phyloP scores from a whole-genome alignment of 2,797 vertebrate genomes.

The Loris lydekkerianus region DNA sequence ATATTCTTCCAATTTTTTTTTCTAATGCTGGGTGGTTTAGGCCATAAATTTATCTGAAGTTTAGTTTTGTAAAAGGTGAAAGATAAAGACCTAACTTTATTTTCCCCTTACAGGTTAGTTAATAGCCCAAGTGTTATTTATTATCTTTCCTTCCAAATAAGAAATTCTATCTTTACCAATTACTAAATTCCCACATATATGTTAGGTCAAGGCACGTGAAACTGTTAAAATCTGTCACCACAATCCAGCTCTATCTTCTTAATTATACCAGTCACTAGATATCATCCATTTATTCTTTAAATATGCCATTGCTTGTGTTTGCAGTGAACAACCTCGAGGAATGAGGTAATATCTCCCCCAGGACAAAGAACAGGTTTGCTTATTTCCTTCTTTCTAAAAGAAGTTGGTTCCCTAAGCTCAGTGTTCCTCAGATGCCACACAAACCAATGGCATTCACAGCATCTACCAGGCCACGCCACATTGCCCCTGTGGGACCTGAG shows the following conservation, averaged over 20 bases:
- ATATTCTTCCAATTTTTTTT: constrained; percentile 7
- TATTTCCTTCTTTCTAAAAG: neutral
- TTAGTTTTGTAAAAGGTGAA: constrained; percentile 42
- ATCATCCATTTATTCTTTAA: neutral
- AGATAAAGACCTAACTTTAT: neutral
- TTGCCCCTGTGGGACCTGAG: neutral
- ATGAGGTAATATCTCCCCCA: neutral
- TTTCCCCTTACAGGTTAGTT: neutral
- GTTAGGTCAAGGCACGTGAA: neutral
- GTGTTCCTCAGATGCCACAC: neutral
- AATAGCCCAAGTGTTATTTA: neutral
- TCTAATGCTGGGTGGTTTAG: neutral
- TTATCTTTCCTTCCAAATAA: neutral
- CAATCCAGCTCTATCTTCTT: neutral
- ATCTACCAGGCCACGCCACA: neutral
- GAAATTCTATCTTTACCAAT: constrained; percentile 34
- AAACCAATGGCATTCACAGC: neutral
- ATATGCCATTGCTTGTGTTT: neutral
- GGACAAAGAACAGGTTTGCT: neutral
- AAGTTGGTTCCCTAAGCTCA: neutral
- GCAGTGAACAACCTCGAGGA: neutral
- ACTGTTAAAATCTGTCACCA: neutral
- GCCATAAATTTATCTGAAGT: constrained; percentile 18
- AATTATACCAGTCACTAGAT: neutral
- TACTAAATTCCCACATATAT: neutral